Percentiles rank a stretch among this genome's conserved stretches.
These are phyloP conservation scores for Neosilurus hyrtlii DNA, from an alignment of 2,797 vertebrate species.

Conservation along the genomic window DNA sequence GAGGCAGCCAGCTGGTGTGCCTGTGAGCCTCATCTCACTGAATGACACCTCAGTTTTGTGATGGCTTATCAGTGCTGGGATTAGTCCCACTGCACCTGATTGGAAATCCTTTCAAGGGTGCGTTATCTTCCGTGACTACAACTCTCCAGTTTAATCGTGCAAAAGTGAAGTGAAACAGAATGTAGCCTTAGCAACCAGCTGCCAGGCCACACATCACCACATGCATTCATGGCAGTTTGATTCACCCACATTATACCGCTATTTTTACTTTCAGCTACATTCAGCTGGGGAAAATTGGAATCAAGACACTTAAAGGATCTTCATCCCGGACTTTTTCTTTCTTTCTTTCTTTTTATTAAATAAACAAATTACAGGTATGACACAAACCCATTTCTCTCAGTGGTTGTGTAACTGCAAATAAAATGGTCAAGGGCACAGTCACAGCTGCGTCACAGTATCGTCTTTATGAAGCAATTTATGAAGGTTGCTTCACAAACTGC, in stretches of 20 bases:
- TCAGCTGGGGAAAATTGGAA: neutral
- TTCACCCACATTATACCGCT: slow-evolving; percentile 30
- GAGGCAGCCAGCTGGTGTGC: slow-evolving; percentile 27
- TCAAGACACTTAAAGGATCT: no score
- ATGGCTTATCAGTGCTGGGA: slow-evolving; percentile 57
- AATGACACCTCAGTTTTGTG: slow-evolving; percentile 56
- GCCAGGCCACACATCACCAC: slow-evolving; percentile 40
- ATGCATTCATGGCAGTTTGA: slow-evolving; percentile 11
- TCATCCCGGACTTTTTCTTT: no score
- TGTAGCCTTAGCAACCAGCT: slow-evolving; percentile 59
- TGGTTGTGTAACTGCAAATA: neutral
- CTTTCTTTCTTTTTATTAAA: no score
- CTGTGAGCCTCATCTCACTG: slow-evolving; percentile 53
- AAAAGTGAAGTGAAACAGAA: slow-evolving; percentile 51
- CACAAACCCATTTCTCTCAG: no score
- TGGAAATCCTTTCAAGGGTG: slow-evolving; percentile 59
- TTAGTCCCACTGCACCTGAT: slow-evolving; percentile 52
- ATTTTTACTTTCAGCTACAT: slow-evolving; percentile 37
- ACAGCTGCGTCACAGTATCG: neutral
- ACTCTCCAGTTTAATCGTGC: slow-evolving; percentile 55
- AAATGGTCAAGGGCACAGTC: neutral
- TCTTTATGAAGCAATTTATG: neutral
- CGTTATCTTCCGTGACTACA: slow-evolving; percentile 56
- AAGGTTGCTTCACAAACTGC: neutral
- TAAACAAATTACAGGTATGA: no score